phyloP scores from a whole-genome alignment of 2,113 vertebrate species.

The Vombatus ursinus region DNA sequence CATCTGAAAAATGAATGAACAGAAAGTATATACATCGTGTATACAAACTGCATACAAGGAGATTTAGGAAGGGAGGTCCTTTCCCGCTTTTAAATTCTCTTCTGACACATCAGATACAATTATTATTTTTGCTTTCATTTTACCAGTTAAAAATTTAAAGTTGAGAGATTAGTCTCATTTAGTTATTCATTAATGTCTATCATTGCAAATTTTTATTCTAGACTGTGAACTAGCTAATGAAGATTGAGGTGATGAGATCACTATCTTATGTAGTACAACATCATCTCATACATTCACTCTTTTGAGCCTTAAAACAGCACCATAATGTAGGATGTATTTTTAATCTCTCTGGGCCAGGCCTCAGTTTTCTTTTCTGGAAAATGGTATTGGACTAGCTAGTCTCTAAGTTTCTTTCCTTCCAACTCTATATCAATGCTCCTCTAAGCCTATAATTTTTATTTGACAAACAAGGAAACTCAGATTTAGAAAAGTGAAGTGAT shows the following conservation, averaged over 20 bases:
- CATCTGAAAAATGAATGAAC: background rate
- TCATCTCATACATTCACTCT: slow-evolving; percentile 15
- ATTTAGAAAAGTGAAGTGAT: slow-evolving; percentile 31
- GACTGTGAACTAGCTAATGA: slow-evolving; percentile 31
- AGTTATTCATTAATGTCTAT: slow-evolving; percentile 16
- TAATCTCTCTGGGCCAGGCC: background rate
- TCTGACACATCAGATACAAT: background rate
- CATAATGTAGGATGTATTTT: background rate
- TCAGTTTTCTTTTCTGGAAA: background rate
- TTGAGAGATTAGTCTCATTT: slow-evolving; percentile 16
- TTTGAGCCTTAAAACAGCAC: background rate
- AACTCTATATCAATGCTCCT: background rate
- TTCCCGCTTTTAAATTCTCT: background rate
- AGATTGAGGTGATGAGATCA: background rate
- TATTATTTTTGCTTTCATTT: slow-evolving; percentile 19
- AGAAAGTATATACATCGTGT: background rate
- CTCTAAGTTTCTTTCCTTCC: background rate
- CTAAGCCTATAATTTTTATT: background rate
- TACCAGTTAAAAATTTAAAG: background rate
- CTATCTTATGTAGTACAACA: background rate
- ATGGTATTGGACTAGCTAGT: background rate
- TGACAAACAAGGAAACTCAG: background rate
- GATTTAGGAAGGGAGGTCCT: background rate
- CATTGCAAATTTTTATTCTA: slow-evolving; percentile 30
- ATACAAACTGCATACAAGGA: background rate